These are phyloP conservation scores for Mus pahari DNA, from an alignment of 2,113 vertebrate species.

Conservation along the genomic window DNA sequence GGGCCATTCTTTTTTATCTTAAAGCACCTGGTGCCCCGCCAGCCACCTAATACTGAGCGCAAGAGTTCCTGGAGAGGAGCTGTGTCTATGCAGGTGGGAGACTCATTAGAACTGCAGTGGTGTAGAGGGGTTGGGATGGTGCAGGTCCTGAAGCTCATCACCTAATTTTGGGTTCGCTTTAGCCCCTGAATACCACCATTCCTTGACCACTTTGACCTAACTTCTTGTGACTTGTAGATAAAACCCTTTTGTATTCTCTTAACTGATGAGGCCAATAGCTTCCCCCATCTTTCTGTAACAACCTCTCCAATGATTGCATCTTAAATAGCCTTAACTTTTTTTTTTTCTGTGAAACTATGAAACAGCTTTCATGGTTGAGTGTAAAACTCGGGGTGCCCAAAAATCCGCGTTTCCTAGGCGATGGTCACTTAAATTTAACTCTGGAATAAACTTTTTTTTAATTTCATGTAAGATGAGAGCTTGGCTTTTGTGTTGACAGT, in stretches of 20 bases:
- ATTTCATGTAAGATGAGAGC: not conserved
- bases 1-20: not conserved
- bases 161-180: not conserved
- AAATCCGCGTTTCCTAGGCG: not conserved
- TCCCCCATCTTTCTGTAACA: too few relatives aligned
- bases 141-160: not conserved
- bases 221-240: not conserved
- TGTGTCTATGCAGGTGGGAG: not conserved
- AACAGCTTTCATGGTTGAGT: not conserved
- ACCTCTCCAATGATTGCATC: not conserved
- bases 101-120: not conserved
- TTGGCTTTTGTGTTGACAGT: not conserved
- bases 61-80: not conserved
- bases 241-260: not conserved
- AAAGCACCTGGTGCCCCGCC: not conserved
- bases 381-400: too few relatives aligned
- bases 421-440: not conserved
- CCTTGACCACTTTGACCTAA: not conserved
- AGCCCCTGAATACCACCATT: not conserved
- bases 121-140: not conserved
- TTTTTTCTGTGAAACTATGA: not conserved
- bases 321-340: not conserved
- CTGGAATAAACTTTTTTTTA: not conserved
- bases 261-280: not conserved
- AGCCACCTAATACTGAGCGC: not conserved